These are phyloP conservation scores for Drusus annulatus DNA, from an alignment of 1,140 invertebrate genomes.

Conservation along the genomic window DNA sequence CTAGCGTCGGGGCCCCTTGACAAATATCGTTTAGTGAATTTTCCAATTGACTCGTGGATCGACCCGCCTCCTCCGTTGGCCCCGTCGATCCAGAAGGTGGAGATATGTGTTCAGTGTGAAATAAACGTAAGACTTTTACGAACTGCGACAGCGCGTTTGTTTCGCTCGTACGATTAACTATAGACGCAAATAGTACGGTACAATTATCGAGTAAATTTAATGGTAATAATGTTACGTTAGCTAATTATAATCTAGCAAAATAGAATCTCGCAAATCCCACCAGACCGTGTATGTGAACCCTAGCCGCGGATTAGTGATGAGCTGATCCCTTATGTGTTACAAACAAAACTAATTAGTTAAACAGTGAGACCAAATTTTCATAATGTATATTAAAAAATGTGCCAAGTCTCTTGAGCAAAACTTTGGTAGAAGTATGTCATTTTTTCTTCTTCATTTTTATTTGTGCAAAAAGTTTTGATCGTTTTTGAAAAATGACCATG, in stretches of 20 bases:
- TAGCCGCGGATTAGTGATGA: constrained; percentile 52
- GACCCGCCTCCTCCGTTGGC: neutral
- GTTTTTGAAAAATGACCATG: neutral
- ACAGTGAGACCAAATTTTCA: constrained; percentile 59
- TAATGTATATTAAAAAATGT: constrained; percentile 58
- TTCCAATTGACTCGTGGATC: constrained; percentile 34
- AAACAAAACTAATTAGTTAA: constrained; percentile 49
- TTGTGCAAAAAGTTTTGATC: neutral
- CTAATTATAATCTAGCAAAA: constrained; percentile 58
- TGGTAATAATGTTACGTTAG: constrained; percentile 58
- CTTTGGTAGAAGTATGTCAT: constrained; percentile 29
- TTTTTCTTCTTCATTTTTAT: constrained; percentile 4
- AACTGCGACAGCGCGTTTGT: constrained; percentile 30
- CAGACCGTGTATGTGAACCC: constrained; percentile 58
- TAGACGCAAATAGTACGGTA: constrained; percentile 48
- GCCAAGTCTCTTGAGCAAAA: constrained; percentile 57
- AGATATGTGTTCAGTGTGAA: constrained; percentile 46
- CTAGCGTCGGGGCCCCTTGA: constrained; percentile 7
- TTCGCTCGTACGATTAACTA: constrained; percentile 40
- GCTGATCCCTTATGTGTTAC: constrained; percentile 53
- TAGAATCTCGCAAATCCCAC: constrained; percentile 60
- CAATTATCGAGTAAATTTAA: constrained; percentile 56
- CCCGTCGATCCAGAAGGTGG: neutral
- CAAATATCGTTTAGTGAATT: constrained; percentile 35
- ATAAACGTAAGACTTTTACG: constrained; percentile 43